phyloP scores from a whole-genome alignment of 1,140 invertebrate genomes.

The Drosophila sproati region DNA sequence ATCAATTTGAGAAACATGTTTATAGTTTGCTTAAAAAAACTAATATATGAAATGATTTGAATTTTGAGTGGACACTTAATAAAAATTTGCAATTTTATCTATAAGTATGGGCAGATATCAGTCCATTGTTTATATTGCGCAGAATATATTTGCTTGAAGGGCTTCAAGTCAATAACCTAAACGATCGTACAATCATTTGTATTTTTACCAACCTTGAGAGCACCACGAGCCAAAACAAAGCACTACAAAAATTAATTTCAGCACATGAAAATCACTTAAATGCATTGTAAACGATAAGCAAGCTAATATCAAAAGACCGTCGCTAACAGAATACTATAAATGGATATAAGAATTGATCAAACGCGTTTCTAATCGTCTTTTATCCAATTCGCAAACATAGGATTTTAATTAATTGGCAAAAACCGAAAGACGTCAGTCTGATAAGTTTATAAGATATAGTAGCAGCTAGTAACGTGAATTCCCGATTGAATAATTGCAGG shows the following conservation, averaged over 20 bases:
- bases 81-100: neutral
- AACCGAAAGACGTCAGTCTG: slow-evolving; percentile 21
- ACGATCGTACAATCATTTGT: slow-evolving; percentile 8
- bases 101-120: neutral
- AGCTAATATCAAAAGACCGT: neutral
- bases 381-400: slow-evolving; percentile 37
- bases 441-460: slow-evolving; percentile 17
- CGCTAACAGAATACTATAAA: neutral
- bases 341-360: slow-evolving; percentile 27
- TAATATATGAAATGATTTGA: too few species aligned
- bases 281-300: slow-evolving; percentile 39
- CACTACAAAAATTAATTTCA: slow-evolving; percentile 38
- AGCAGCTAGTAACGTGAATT: slow-evolving; percentile 34
- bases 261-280: slow-evolving; percentile 33
- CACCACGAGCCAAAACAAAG: slow-evolving; percentile 27
- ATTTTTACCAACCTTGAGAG: slow-evolving; percentile 59
- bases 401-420: slow-evolving; percentile 58
- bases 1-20: too few species aligned
- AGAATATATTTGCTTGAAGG: slow-evolving; percentile 12
- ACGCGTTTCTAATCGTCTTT: slow-evolving; percentile 31
- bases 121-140: slow-evolving; percentile 2
- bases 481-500: slow-evolving; percentile 41
- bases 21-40: too few species aligned
- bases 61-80: too few species aligned
- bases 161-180: slow-evolving; percentile 14